A percentile compares a stretch with the other conserved stretches of the same genome.
These are phyloP conservation scores for Bucorvus abyssinicus DNA, from an alignment of 2,797 vertebrate species.

Conservation along the genomic window DNA sequence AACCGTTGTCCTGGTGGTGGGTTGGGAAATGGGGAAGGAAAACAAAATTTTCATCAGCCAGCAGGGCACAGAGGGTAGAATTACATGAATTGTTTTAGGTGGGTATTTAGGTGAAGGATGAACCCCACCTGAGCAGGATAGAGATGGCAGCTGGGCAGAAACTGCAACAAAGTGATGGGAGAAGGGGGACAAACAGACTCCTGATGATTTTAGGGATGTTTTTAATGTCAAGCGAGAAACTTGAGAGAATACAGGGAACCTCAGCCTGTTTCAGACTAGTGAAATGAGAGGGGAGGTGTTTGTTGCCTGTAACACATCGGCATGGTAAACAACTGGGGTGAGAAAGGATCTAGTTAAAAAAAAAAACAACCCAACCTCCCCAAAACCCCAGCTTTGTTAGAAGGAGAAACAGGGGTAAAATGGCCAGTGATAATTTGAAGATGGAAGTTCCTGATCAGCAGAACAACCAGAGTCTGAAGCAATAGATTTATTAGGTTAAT, in stretches of 20 bases:
- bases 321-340: neutral
- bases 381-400: neutral
- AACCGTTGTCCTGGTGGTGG: accelerated
- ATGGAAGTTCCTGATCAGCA: neutral
- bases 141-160: neutral
- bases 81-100: neutral
- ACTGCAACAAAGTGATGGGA: too few species aligned
- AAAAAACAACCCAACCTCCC: neutral
- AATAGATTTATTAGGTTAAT: neutral
- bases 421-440: neutral
- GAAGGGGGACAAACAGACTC: neutral
- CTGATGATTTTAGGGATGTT: neutral
- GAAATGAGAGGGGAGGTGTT: neutral
- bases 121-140: neutral
- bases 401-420: neutral
- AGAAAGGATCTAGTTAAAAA: neutral
- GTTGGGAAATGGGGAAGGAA: neutral
- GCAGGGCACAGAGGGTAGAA: accelerated
- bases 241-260: neutral
- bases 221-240: neutral
- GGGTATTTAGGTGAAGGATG: neutral
- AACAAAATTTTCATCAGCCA: neutral
- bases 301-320: neutral
- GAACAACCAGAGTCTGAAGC: neutral
- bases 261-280: neutral